These are phyloP conservation scores for Lophius piscatorius DNA, from an alignment of 2,113 vertebrate species.

Conservation along the genomic window DNA sequence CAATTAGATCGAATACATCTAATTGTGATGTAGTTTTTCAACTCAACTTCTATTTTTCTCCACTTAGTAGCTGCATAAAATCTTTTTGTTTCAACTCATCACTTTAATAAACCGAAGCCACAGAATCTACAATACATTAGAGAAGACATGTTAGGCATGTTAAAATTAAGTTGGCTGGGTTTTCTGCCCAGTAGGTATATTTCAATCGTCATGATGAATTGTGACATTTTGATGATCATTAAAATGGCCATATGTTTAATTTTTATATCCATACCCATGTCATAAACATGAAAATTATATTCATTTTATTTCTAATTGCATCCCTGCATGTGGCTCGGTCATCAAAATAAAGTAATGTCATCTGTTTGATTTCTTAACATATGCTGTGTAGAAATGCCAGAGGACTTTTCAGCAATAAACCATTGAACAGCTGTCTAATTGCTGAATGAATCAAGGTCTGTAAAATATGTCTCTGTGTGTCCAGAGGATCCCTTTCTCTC, in stretches of 20 bases:
- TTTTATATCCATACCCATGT: constrained; percentile 30
- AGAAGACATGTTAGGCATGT: constrained; percentile 19
- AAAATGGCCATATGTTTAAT: constrained; percentile 2
- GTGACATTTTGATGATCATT: constrained; percentile 24
- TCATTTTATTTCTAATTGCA: constrained; percentile 27
- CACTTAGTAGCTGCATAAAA: constrained; percentile 42
- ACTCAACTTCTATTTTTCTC: constrained; percentile 44
- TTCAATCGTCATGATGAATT: constrained; percentile 28
- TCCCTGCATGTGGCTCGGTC: constrained; percentile 18
- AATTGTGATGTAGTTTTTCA: constrained; percentile 69
- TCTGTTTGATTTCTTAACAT: constrained; percentile 59
- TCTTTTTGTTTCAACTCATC: constrained; percentile 47
- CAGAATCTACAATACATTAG: constrained; percentile 20
- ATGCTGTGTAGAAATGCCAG: constrained; percentile 53
- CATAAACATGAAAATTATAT: constrained; percentile 20
- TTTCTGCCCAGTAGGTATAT: constrained; percentile 12
- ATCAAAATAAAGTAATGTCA: constrained; percentile 50
- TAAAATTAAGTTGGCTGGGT: constrained; percentile 5
- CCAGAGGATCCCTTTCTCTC: too few species aligned
- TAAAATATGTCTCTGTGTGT: constrained; percentile 18
- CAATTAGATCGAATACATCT: constrained; percentile 67
- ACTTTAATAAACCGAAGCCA: constrained; percentile 54
- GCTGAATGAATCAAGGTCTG: constrained; percentile 45
- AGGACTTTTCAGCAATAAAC: constrained; percentile 51
- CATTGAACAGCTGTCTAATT: constrained; percentile 67